Conservation (phyloP, 2,888 invertebrate species). For the Clivina fossor region DNA sequence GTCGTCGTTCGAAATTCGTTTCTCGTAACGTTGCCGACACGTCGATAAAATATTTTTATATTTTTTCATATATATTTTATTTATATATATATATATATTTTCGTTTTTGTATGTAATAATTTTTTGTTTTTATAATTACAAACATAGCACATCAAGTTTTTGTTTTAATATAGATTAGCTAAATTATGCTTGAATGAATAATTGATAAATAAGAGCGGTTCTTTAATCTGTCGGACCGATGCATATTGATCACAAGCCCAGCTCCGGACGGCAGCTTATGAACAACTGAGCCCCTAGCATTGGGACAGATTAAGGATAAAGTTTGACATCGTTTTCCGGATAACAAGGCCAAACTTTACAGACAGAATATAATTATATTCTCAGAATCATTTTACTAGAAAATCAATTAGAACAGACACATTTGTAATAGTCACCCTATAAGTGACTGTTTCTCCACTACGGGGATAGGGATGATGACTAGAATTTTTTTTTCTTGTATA, state of each 20-base stretch:
- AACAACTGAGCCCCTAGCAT: conserved; percentile 61
- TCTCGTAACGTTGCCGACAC: no score
- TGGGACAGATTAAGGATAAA: conserved; percentile 54
- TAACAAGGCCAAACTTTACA: conserved; percentile 48
- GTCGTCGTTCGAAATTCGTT: not conserved
- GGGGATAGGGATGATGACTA: conserved; percentile 36
- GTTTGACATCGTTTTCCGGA: conserved; percentile 50
- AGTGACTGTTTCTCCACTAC: conserved; percentile 31
- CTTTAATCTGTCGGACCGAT: conserved; percentile 44
- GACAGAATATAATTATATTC: conserved; percentile 36
- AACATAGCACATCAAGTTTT: conserved; percentile 53
- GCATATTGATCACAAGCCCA: conserved; percentile 46
- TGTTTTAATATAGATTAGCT: conserved; percentile 51
- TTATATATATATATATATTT: no score
- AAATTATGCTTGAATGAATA: conserved; percentile 45
- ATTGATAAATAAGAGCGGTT: no score
- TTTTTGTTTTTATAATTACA: conserved; percentile 51
- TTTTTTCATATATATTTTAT: no score
- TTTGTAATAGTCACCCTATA: conserved; percentile 38
- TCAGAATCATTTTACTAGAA: conserved; percentile 29
- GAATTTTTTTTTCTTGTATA: conserved; percentile 28
- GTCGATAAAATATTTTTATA: no score
- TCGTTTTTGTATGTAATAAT: no score
- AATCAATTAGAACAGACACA: conserved; percentile 34
- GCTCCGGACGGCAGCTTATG: conserved; percentile 56